Base-by-base conservation (phyloP, 2,888 invertebrate genomes). In the Drosophila prostipennis region DNA sequence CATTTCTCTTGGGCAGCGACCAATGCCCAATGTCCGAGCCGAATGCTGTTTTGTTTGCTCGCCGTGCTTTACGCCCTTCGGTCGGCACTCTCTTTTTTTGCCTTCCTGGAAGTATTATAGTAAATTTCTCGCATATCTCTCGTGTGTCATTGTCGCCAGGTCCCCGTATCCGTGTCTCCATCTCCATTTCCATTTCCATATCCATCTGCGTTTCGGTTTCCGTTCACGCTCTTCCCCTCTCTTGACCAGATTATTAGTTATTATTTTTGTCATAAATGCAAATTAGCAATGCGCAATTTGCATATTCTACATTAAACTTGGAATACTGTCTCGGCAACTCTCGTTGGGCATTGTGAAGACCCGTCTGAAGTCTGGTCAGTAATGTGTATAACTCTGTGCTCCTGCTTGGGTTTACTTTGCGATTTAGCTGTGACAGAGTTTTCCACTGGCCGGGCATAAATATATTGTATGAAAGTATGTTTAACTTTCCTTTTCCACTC, bases 71-170 rank as follows among this genome's bases (percentile, higher is more conserved):
- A 58, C 55, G 65, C 63, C 63, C 57, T 48, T 61, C 42, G 63
- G 70, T 72, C 77, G 76, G 70, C 70, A 71, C 74, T 78, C 79
- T 76, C 78, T 77, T 70, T 77, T 80, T 78, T 61, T 72, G 79
- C 72, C 80, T 85, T 86, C 85, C 78, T 86, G 85, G 85, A 86
- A 86, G 81, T 80, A 84, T 89, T 87, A 89, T 84, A 73, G 87
- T 88, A 88, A 88, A 88, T 88, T 88, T 80, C 84, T 80, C 87
- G 82, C 85, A 81, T 81, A 87, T 82, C 76, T 81, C 55, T 75
- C 67, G 72, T 76, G 79, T 75, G 73, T 74, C 74, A 72, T 78
- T 80, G 82, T 79, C 77, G 77, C 72, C 42, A 49, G 56, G 60
- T 43, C 67, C 32, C 26, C 68, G 32, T 65, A 67, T 45, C 67